phyloP scores from a whole-genome alignment of 2,797 vertebrate genomes.

The Gila robusta region DNA sequence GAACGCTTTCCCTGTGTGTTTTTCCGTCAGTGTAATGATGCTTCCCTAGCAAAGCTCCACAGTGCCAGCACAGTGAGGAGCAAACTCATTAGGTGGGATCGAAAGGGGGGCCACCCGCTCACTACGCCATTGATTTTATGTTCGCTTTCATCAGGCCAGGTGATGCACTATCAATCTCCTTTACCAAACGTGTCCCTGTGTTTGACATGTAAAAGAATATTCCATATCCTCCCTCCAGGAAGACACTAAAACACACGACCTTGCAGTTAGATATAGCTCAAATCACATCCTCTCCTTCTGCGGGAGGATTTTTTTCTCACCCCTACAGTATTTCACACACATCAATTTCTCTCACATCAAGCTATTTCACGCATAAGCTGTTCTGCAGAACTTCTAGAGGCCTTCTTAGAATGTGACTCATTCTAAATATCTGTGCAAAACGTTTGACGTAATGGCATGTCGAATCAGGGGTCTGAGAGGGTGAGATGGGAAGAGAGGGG shows the following conservation, averaged over 20 bases:
- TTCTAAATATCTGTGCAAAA: constrained; percentile 16
- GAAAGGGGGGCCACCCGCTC: constrained; percentile 41
- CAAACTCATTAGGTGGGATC: constrained; percentile 49
- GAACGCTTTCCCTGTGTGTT: constrained; percentile 47
- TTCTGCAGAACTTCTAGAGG: constrained; percentile 32
- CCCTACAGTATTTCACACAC: constrained; percentile 36
- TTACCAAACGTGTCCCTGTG: constrained; percentile 31
- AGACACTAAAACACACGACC: constrained; percentile 32
- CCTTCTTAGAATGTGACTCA: constrained; percentile 35
- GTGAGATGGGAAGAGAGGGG: background rate
- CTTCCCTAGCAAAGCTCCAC: constrained; percentile 44
- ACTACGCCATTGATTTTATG: constrained; percentile 54
- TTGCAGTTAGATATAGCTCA: constrained; percentile 30
- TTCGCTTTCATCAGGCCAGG: constrained; percentile 50
- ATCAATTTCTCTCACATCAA: constrained; percentile 33
- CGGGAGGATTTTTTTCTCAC: background rate
- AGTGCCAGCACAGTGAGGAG: constrained; percentile 38
- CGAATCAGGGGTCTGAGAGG: background rate
- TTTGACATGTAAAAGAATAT: constrained; percentile 47
- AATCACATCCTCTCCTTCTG: constrained; percentile 13
- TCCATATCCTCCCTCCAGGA: constrained; percentile 15
- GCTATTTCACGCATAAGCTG: constrained; percentile 48
- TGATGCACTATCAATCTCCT: constrained; percentile 47
- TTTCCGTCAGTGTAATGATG: constrained; percentile 46
- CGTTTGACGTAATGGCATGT: constrained; percentile 18